phyloP scores from a whole-genome alignment of 2,113 vertebrate genomes.

The Brachypodius melanocephalos region DNA sequence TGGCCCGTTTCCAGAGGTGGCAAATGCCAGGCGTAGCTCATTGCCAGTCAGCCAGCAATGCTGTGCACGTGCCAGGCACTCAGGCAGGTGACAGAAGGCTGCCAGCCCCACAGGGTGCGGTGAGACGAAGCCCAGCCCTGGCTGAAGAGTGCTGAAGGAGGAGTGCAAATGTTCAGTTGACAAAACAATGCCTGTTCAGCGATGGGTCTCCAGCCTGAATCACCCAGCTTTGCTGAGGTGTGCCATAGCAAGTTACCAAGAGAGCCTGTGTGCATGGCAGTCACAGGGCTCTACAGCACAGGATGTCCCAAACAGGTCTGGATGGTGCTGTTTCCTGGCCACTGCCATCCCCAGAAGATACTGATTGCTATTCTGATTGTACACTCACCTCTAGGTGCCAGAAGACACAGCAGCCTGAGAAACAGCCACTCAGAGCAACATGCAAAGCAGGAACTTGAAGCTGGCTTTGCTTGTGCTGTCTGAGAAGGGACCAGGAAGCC shows the following conservation, averaged over 20 bases:
- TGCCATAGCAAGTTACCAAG: background rate
- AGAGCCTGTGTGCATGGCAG: background rate
- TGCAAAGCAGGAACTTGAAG: background rate
- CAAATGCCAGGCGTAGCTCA: background rate
- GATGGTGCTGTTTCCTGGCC: background rate
- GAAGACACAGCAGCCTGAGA: background rate
- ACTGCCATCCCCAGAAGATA: fast-evolving
- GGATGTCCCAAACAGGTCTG: background rate
- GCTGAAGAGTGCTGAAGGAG: background rate
- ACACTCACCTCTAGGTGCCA: background rate
- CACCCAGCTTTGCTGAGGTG: background rate
- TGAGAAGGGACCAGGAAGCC: background rate
- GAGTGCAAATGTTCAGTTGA: background rate
- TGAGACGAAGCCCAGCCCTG: background rate
- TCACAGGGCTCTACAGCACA: background rate
- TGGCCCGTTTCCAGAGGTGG: background rate
- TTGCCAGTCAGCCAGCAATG: background rate
- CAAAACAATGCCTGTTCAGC: background rate
- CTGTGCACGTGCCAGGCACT: background rate
- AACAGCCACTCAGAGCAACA: background rate
- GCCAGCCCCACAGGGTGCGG: fast-evolving
- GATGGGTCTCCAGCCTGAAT: background rate
- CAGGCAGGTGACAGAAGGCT: background rate
- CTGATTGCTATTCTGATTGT: background rate
- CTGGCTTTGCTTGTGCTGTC: background rate